A percentile compares a stretch with the other conserved stretches of the same genome.
phyloP scores from a whole-genome alignment of 2,888 invertebrate species.

The Thecophora atra region DNA sequence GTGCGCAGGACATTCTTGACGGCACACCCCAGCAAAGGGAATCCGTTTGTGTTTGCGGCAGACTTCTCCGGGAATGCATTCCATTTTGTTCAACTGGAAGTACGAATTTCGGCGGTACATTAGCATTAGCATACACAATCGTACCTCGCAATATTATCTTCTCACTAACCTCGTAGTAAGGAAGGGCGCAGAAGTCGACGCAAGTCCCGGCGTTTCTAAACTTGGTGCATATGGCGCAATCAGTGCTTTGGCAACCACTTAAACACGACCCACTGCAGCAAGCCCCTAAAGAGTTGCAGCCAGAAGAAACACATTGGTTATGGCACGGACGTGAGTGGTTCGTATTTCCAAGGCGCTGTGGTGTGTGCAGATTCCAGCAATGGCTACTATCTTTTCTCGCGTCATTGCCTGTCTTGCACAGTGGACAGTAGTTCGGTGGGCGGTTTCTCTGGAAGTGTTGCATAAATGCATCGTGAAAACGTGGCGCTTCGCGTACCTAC shows the following conservation, averaged over 20 bases:
- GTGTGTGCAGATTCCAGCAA: constrained; percentile 79
- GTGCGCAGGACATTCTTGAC: constrained; percentile 74
- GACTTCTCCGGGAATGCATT: constrained; percentile 49
- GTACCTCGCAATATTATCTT: not conserved
- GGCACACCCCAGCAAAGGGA: constrained; percentile 67
- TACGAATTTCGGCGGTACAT: not conserved
- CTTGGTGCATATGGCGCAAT: constrained; percentile 61
- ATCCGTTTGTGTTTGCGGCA: constrained; percentile 49
- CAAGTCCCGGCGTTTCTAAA: constrained; percentile 51
- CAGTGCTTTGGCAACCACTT: constrained; percentile 78
- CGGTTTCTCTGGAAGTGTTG: constrained; percentile 69
- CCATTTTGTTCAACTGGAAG: constrained; percentile 44
- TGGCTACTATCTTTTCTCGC: constrained; percentile 54
- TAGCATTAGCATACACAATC: not conserved
- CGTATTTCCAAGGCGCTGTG: constrained; percentile 28
- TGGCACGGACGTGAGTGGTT: constrained; percentile 61
- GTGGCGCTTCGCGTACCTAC: constrained; percentile 43
- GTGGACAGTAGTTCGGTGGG: constrained; percentile 73
- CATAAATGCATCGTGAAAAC: no score
- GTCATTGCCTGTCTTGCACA: constrained; percentile 63
- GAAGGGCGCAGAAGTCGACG: constrained; percentile 48
- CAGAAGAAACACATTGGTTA: constrained; percentile 65
- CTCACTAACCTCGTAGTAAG: constrained; percentile 39
- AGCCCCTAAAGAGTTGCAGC: constrained; percentile 67
- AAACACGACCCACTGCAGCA: constrained; percentile 86